Conservation (phyloP, 2,113 vertebrate genomes). For the Saccopteryx leptura region DNA sequence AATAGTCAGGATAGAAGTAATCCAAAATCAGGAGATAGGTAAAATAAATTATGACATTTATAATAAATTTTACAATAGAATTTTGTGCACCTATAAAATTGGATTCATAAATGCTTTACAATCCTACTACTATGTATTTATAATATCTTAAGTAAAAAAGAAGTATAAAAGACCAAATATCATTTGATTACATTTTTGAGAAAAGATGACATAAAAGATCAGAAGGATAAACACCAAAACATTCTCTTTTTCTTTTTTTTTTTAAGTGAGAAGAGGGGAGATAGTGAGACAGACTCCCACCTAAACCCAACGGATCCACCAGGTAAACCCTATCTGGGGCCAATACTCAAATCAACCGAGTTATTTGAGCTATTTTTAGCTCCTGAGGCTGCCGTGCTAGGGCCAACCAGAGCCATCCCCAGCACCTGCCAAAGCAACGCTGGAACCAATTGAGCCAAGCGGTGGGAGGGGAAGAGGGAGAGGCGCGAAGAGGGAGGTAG, state of each 20-base stretch:
- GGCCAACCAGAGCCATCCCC: too few species aligned
- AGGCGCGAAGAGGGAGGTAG: too few species aligned
- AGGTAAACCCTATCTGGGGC: too few species aligned
- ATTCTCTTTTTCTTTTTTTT: background rate
- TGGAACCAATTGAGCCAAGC: too few species aligned
- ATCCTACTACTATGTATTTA: background rate
- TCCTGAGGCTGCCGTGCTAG: too few species aligned
- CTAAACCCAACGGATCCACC: too few species aligned
- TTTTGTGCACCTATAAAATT: conserved; percentile 54
- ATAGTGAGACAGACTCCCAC: too few species aligned
- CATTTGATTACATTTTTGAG: background rate
- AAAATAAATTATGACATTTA: conserved; percentile 49
- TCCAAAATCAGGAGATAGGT: conserved; percentile 3
- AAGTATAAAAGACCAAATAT: conserved; percentile 1
- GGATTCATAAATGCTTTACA: conserved; percentile 29
- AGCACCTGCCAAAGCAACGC: too few species aligned
- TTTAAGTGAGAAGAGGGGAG: too few species aligned
- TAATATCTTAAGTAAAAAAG: conserved; percentile 36
- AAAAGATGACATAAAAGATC: background rate
- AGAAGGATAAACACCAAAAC: background rate
- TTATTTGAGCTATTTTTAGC: too few species aligned
- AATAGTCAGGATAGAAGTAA: background rate
- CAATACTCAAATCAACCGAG: too few species aligned
- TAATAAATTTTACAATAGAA: conserved; percentile 19
- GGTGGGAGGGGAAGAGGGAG: too few species aligned